Conservation (phyloP, 2,888 invertebrate species). For the Caenorhabditis imperialis region DNA sequence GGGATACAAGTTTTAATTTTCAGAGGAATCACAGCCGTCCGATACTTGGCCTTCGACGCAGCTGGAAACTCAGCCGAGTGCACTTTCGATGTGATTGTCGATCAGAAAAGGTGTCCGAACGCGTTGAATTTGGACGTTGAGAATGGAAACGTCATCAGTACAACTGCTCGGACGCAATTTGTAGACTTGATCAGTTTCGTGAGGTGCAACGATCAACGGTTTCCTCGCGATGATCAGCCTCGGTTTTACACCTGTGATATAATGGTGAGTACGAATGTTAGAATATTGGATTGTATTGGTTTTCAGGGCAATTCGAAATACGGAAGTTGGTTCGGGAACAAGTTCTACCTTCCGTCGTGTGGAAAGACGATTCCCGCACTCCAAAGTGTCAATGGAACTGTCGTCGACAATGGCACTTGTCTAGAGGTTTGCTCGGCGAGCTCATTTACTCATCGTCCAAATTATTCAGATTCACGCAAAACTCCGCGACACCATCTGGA, state of each 20-base stretch:
- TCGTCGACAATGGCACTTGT: conserved; percentile 35
- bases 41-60: conserved; percentile 53
- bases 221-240: conserved; percentile 19
- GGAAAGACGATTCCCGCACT: conserved; percentile 20
- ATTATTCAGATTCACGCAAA: conserved; percentile 9
- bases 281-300: background rate
- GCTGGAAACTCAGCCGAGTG: conserved; percentile 57
- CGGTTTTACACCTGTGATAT: conserved; percentile 44
- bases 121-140: conserved; percentile 1
- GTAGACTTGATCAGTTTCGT: conserved; percentile 1
- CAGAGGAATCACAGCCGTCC: conserved; percentile 54
- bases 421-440: no score
- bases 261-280: conserved; percentile 42
- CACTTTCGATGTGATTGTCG: conserved; percentile 45
- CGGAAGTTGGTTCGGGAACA: conserved; percentile 12
- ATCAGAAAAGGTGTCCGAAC: conserved; percentile 27
- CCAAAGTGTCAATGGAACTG: conserved; percentile 43
- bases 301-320: conserved; percentile 27
- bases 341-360: conserved; percentile 38
- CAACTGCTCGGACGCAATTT: background rate
- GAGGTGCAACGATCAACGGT: conserved; percentile 20
- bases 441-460: no score
- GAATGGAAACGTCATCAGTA: background rate
- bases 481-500: conserved; percentile 14
- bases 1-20: conserved; percentile 2